Evolutionary conservation across 2,113 vertebrate genomes (phyloP).

Genomic region (Herpetotheres cachinnans): DNA sequence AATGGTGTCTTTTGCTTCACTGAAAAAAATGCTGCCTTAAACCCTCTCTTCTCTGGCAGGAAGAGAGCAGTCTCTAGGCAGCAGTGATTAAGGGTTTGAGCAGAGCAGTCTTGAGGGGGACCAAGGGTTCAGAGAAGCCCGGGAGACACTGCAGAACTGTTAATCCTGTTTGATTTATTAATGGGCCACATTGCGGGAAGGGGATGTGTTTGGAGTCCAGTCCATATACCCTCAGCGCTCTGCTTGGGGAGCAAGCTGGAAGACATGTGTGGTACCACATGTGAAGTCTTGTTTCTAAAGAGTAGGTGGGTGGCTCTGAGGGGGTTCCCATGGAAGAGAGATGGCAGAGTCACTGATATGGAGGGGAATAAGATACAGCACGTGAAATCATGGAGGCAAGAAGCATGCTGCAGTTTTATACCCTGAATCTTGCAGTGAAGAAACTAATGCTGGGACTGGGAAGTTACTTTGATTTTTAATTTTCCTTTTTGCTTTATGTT

Average conservation of each 20-base stretch:
- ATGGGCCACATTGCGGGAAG: neutral
- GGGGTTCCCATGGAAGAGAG: neutral
- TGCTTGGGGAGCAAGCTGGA: neutral
- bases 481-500: neutral
- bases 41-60: rapidly evolving
- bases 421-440: neutral
- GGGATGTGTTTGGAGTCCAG: neutral
- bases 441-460: neutral
- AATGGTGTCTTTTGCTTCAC: neutral
- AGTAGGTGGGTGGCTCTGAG: neutral
- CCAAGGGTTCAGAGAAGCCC: neutral
- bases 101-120: neutral
- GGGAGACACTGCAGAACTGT: neutral
- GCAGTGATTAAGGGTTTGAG: neutral
- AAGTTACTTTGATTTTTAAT: neutral
- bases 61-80: neutral
- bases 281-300: neutral
- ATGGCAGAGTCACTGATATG: neutral
- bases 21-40: neutral
- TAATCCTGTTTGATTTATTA: neutral
- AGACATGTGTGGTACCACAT: neutral
- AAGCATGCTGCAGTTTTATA: neutral
- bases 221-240: rapidly evolving
- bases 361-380: neutral
- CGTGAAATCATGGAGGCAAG: neutral